These are phyloP conservation scores for Vannuccia rotundouncinata DNA, from an alignment of 2,888 invertebrate species.

Conservation along the genomic window DNA sequence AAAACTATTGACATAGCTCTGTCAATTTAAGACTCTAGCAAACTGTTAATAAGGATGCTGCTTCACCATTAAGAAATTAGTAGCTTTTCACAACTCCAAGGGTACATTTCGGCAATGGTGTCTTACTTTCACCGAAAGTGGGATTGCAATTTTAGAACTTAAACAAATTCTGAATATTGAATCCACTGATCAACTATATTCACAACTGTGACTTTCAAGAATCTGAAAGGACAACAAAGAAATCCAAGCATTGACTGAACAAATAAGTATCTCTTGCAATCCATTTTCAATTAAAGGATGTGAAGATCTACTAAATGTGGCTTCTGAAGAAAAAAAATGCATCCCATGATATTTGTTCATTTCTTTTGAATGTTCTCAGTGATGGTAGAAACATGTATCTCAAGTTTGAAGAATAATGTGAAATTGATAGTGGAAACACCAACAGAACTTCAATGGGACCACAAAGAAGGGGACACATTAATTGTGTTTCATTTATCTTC, in stretches of 20 bases:
- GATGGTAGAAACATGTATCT: neutral
- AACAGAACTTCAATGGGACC: neutral
- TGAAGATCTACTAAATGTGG: constrained; percentile 8
- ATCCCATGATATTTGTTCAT: neutral
- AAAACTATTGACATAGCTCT: constrained; percentile 29
- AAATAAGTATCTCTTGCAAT: constrained; percentile 11
- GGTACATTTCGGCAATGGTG: constrained; percentile 37
- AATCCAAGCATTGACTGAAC: constrained; percentile 21
- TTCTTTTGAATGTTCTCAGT: neutral
- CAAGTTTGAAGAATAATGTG: neutral
- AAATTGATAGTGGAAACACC: neutral
- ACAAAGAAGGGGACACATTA: neutral
- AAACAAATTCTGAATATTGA: constrained; percentile 20
- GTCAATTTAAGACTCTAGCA: constrained; percentile 40
- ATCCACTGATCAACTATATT: constrained; percentile 9
- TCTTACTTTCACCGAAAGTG: constrained; percentile 36
- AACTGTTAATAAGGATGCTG: constrained; percentile 39
- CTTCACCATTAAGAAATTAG: constrained; percentile 37
- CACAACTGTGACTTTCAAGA: constrained; percentile 6
- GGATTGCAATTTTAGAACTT: constrained; percentile 37
- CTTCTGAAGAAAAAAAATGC: neutral
- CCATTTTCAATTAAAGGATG: constrained; percentile 7
- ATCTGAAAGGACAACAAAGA: constrained; percentile 1
- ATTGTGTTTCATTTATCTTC: neutral
- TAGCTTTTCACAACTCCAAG: constrained; percentile 34